Percentiles rank a stretch among this genome's conserved stretches.
These are phyloP conservation scores for Tigriopus japonicus DNA, from an alignment of 1,140 invertebrate species.

Conservation along the genomic window DNA sequence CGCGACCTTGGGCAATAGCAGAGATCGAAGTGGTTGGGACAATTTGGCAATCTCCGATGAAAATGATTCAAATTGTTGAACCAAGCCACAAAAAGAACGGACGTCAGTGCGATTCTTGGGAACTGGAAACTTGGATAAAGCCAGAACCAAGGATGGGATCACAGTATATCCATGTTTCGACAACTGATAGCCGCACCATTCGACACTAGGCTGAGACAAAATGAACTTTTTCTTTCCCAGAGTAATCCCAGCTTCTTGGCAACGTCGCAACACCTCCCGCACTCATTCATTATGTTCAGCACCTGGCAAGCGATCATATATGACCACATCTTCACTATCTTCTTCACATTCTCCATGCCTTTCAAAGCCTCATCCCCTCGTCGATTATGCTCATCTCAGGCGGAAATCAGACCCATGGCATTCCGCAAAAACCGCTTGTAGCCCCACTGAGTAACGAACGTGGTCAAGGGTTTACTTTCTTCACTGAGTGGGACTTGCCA, in stretches of 20 bases:
- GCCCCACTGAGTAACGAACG: constrained; percentile 21
- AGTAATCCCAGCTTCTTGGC: constrained; percentile 8
- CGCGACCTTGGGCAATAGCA: constrained; percentile 11
- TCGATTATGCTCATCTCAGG: constrained; percentile 19
- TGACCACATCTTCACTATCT: constrained; percentile 18
- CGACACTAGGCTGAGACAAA: constrained; percentile 5
- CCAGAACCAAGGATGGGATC: background rate
- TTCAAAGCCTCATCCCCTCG: constrained; percentile 16
- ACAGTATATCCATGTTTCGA: constrained; percentile 11
- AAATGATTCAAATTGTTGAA: background rate
- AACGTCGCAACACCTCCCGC: background rate
- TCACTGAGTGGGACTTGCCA: constrained; percentile 20
- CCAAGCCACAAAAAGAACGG: constrained; percentile 12
- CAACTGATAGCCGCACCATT: constrained; percentile 9
- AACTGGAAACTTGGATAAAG: constrained; percentile 2
- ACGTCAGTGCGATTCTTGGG: constrained; percentile 16
- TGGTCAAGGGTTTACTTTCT: constrained; percentile 18
- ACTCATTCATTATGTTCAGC: constrained; percentile 4
- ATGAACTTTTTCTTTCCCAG: background rate
- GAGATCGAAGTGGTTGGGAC: constrained; percentile 15
- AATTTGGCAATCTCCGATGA: constrained; percentile 9
- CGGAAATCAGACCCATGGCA: constrained; percentile 16
- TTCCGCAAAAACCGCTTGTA: constrained; percentile 14
- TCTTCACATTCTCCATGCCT: constrained; percentile 14
- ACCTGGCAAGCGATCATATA: constrained; percentile 13